Evolutionary conservation across 2,113 vertebrate genomes (phyloP), one percentile per base, ranked within the genome.

Genomic region (Arothron firmamentum): DNA sequence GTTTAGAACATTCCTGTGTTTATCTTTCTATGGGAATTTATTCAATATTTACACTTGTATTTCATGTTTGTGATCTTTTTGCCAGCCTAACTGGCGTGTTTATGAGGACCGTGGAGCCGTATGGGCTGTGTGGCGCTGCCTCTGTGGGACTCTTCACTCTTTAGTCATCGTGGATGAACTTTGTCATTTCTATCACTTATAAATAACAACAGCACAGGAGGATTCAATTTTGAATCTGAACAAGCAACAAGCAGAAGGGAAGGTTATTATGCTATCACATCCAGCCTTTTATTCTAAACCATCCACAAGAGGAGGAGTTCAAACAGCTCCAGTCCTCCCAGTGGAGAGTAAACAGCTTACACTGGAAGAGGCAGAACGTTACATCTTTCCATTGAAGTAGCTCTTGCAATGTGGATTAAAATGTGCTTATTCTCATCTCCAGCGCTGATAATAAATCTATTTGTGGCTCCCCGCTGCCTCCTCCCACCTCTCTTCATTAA

Each of bases 321-420:
- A 69, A 70, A 74, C 42, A 45, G 70, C 68, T 62, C n/a, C 25
- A 56, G 43, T 15, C 41, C 17, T 62, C 60, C 53, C 58, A 34
- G 50, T 15, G 62, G 67, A 58, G 51, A 31, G 23, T 56, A 50
- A 65, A 60, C 62, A 70, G 52, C 70, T 59, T 34, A 31, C 31
- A 42, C 19, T 10, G 49, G 7, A 52, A 19, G 59, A 65, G 18
- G 46, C 51, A 20, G 12, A 11, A 45, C 16, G 15, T 5, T 7
- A 20, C 28, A 56, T 4, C 41, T n/a, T 59, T n/a, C 31, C 25
- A 62, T 12, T 66, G 31, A 51, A 65, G 68, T 41, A 16, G 15
- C 16, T 63, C 62, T 68, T 51, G 46, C 23, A 23, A 21, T 75
- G 73, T 72, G 68, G 63, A 60, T 70, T 67, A 59, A 65, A 60